phyloP scores from a whole-genome alignment of 2,797 vertebrate genomes.

The Scolopax rusticola region DNA sequence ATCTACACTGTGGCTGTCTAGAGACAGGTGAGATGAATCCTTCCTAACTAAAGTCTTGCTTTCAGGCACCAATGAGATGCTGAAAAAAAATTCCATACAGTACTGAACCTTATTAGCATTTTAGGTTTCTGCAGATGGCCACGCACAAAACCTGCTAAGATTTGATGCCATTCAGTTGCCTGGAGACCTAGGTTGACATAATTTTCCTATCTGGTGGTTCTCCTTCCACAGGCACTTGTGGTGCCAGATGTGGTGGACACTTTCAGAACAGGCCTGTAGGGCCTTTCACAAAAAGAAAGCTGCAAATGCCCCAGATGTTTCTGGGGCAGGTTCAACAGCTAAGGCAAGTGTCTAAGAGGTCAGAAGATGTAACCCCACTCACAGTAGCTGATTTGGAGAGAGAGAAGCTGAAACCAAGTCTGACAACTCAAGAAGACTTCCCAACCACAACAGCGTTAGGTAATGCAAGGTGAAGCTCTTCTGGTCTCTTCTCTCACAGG shows the following conservation, averaged over 20 bases:
- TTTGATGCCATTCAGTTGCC: not conserved
- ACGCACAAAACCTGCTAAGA: not conserved
- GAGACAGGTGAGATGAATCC: not conserved
- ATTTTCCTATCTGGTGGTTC: not conserved
- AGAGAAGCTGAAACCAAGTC: not conserved
- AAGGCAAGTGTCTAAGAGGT: not conserved
- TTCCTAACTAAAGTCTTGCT: not conserved
- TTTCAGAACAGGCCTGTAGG: not conserved
- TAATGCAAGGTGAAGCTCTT: not conserved
- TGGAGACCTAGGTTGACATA: not conserved
- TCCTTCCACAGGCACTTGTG: not conserved
- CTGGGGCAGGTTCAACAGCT: not conserved
- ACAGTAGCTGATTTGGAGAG: rapidly evolving
- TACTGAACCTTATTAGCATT: not conserved
- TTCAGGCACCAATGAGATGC: not conserved
- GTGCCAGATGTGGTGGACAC: not conserved
- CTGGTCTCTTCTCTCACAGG: rapidly evolving
- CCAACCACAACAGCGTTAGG: not conserved
- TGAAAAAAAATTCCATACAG: not conserved
- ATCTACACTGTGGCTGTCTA: not conserved
- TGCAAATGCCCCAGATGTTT: not conserved
- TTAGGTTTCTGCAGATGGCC: not conserved
- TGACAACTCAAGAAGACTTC: not conserved
- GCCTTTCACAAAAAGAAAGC: not conserved
- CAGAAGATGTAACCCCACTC: not conserved